Conservation (phyloP, 2,113 vertebrate genomes). For the Carassius auratus region DNA sequence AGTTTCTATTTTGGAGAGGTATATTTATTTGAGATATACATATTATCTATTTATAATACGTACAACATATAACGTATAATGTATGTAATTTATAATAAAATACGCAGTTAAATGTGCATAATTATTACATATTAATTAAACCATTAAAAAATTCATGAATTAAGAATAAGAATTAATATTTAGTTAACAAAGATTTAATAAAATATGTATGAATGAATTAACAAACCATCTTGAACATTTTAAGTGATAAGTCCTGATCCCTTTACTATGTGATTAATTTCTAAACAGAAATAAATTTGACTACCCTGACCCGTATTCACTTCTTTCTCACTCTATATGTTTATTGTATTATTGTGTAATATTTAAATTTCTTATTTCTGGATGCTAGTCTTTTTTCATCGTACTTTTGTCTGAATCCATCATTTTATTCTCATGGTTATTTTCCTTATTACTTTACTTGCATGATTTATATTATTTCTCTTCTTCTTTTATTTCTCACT, state of each 20-base stretch:
- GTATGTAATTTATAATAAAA: background rate
- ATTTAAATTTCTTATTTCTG: background rate
- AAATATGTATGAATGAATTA: background rate
- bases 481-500: constrained; percentile 33
- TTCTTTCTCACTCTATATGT: no score
- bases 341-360: background rate
- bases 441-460: constrained; percentile 4
- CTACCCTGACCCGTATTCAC: no score
- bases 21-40: background rate
- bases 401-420: background rate
- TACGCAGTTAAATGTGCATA: background rate
- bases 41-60: background rate
- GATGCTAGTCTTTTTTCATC: background rate
- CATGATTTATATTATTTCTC: constrained; percentile 20
- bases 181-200: no score
- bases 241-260: background rate
- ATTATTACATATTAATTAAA: background rate
- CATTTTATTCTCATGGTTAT: background rate
- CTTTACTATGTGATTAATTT: background rate
- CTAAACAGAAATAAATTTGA: no score
- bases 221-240: background rate
- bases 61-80: background rate
- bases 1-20: background rate
- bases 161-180: no score
- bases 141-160: background rate